Evolutionary conservation across 2,797 vertebrate genomes (phyloP), one percentile per base, ranked within the genome.

Genomic region (Diceros bicornis): DNA sequence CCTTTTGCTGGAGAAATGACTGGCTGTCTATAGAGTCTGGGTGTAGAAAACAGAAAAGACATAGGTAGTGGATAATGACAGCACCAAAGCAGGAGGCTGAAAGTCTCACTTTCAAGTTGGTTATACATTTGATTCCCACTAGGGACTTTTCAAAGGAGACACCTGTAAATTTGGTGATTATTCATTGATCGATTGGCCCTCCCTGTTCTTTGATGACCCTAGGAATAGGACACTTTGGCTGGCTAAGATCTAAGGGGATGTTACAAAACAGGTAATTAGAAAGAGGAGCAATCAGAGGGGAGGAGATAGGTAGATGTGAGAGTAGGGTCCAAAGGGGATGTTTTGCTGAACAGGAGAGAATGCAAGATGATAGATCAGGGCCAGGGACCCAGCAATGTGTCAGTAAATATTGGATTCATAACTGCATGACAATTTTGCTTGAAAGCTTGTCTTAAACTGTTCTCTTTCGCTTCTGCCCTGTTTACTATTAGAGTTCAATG

Each of bases 401-500:
- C 6, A 4, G 27, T 83, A 88, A 75, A 52, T 88, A 50, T 18
- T 34, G 61, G 6, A 32, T 3, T 20, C 57, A 57, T 27, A 55
- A 29, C 21, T 16, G 5, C 23, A n/a, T 17, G 77, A 34, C 11
- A 59, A 17, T 55, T 20, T 88, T 93, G 41, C 41, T 94, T 55
- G 50, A 69, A 57, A 88, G 10, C 2, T 74, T 34, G 5, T 87
- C 41, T 85, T 82, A 64, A 86, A 77, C 37, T 69, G 3, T 74
- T 57, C 17, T 92, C 37, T 82, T 72, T 66, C 23, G 25, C 23
- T 69, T 91, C 47, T 69, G 25, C 32, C 44, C 6, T 75, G 7
- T 69, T 91, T 91, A 57, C 9, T 34, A 13, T 90, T 64, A 44
- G 25, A 61, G n/a, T 81, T 88, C 79, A 96, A 8, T 52, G 79